Evolutionary conservation across 2,888 invertebrate species (phyloP), one percentile per base, ranked within the genome.

Genomic region (Athalia rosae): DNA sequence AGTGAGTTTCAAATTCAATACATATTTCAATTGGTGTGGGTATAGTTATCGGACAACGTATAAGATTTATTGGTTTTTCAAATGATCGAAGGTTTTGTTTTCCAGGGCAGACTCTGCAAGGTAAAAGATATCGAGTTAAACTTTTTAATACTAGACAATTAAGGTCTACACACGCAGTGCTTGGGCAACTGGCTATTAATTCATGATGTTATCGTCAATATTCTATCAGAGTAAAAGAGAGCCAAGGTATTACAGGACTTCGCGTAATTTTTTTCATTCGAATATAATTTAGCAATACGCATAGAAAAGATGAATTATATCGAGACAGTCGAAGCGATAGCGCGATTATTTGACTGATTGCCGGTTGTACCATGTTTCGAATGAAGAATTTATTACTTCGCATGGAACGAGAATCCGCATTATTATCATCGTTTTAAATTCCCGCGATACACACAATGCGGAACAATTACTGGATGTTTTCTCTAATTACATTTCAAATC

Each of bases 261-360:
- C 58, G 9, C 15, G 13, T 47, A 67, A 15, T 53, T 28, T 53
- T 9, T 53, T 50, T 28, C 41, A 28, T 50, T 67, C 4, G 45
- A 47, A 45, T 13, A 63, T n/a, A 15, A 45, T 66, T 15, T 48
- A 47, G 9, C 47, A 66, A 47, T 48, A 48, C 66, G 48, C 66
- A 66, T 66, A 66, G 66, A 48, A 48, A 15, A 66, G 66, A 66
- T 66, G 47, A 66, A 66, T 66, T 66, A 45, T 47, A 47, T 64
- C 13, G 8, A 28, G n/a, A n/a, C n/a, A n/a, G n/a, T n/a, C n/a
- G n/a, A n/a, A n/a, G n/a, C n/a, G 28, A 2, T 28, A 28, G 2
- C 28, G 1, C 28, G 28, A 28, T 28, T 28, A 28, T 28, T 28
- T 2, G 28, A 28, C 28, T 28, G 28, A 28, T 0, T 28, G 28